Percentiles rank a stretch among this genome's conserved stretches.
Conservation (phyloP, 2,797 vertebrate genomes). For the Eutrigla gurnardus region DNA sequence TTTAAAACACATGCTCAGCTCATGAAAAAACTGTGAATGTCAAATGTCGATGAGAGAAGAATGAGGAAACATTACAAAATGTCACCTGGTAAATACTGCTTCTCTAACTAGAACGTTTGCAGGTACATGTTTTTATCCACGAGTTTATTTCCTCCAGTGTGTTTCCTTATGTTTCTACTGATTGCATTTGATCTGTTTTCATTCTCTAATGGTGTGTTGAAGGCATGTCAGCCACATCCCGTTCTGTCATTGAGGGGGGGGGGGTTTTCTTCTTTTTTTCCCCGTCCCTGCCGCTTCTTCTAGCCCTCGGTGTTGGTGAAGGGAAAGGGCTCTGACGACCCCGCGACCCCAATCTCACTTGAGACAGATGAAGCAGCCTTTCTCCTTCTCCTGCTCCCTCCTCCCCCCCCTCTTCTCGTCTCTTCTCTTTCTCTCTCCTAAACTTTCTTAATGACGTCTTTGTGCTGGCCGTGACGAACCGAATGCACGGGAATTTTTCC, state of each 20-base stretch:
- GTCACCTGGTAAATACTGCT: conserved; percentile 6
- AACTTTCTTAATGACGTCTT: conserved; percentile 70
- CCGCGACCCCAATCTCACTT: conserved; percentile 82
- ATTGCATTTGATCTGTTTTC: conserved; percentile 79
- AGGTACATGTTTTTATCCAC: conserved; percentile 37
- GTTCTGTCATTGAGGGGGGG: conserved; percentile 73
- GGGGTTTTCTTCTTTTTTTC: neutral
- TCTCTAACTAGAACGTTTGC: conserved; percentile 8
- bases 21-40: conserved; percentile 8
- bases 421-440: conserved; percentile 34
- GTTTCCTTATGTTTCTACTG: conserved; percentile 46
- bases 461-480: conserved; percentile 67
- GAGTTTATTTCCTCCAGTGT: conserved; percentile 50
- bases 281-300: conserved; percentile 50
- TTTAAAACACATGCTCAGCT: conserved; percentile 43
- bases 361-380: conserved; percentile 81
- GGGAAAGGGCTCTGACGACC: conserved; percentile 77
- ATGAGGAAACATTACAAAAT: conserved; percentile 19
- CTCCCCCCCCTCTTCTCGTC: conserved; percentile 5
- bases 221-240: conserved; percentile 68
- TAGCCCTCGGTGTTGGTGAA: conserved; percentile 62
- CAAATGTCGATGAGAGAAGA: conserved; percentile 1
- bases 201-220: conserved; percentile 70
- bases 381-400: conserved; percentile 23
- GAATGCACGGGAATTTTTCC: conserved; percentile 67